Percentiles rank a stretch among this genome's conserved stretches.
Conservation (phyloP, 2,797 vertebrate species). For the Masticophis lateralis region DNA sequence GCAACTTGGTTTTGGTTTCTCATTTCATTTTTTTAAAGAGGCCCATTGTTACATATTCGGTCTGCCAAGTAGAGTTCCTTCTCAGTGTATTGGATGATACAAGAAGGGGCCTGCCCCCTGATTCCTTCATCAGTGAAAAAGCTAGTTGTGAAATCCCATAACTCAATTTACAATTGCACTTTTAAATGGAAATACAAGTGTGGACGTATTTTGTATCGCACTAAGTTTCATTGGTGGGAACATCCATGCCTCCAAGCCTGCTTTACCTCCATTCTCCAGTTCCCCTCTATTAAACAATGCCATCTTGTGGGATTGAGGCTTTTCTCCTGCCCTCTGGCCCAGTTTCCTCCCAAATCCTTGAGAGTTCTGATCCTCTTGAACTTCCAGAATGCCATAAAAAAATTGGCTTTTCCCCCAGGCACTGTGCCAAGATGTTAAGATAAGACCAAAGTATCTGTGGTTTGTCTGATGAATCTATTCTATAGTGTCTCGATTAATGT, state of each 20-base stretch:
- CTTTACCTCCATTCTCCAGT: not conserved
- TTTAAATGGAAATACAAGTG: not conserved
- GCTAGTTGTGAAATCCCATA: not conserved
- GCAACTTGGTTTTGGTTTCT: not conserved
- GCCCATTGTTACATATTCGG: not conserved
- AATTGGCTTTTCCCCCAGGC: not conserved
- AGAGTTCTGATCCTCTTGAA: not conserved
- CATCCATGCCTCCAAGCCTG: not conserved
- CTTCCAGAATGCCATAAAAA: not conserved
- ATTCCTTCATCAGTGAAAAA: not conserved
- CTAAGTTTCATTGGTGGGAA: not conserved
- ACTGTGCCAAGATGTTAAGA: not conserved
- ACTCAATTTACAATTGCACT: not conserved
- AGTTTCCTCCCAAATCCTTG: not conserved
- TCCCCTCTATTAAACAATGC: not conserved
- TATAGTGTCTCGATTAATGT: not conserved
- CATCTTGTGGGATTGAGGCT: not conserved
- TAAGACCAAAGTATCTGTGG: not conserved
- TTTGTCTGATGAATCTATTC: not conserved
- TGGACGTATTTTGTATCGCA: too few species aligned
- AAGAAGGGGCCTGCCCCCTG: not conserved
- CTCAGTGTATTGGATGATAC: not conserved
- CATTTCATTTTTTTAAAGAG: not conserved
- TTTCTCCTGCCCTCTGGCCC: not conserved
- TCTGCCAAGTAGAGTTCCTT: not conserved